Conservation (phyloP, 2,888 invertebrate species). For the Tridacna crocea region DNA sequence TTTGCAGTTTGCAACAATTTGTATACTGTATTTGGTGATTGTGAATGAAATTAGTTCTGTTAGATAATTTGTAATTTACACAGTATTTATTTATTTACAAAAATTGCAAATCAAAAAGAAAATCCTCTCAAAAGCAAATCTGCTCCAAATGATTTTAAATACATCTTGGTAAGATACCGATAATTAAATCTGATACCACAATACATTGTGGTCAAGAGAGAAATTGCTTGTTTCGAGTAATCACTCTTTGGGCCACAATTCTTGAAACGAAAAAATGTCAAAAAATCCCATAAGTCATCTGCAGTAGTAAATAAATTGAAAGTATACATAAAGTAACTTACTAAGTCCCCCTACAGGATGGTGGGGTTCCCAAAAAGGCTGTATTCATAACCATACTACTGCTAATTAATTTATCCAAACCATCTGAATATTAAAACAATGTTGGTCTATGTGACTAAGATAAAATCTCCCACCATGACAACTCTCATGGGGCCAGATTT, state of each 20-base stretch:
- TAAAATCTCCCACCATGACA: slow-evolving; percentile 19
- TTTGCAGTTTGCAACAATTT: too few relatives aligned
- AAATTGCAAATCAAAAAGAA: too few relatives aligned
- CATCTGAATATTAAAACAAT: slow-evolving; percentile 16
- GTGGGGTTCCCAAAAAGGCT: slow-evolving; percentile 21
- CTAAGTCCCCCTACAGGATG: neutral
- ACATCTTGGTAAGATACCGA: neutral
- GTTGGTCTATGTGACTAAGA: slow-evolving; percentile 10
- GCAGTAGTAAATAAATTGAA: too few relatives aligned
- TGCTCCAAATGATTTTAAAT: neutral
- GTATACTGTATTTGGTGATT: too few relatives aligned
- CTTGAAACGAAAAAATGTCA: too few relatives aligned
- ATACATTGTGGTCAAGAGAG: neutral
- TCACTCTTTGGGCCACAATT: too few relatives aligned
- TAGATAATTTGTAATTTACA: too few relatives aligned
- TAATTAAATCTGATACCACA: neutral
- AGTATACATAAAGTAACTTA: slow-evolving; percentile 12
- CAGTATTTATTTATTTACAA: too few relatives aligned
- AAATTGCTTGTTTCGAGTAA: too few relatives aligned
- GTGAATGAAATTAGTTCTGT: too few relatives aligned
- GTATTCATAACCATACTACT: slow-evolving; percentile 34
- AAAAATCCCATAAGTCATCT: too few relatives aligned
- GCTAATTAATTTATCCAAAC: slow-evolving; percentile 12
- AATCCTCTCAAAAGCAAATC: neutral
- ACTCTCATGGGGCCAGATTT: slow-evolving; percentile 4